These are phyloP conservation scores for Aegotheles bennettii DNA, from an alignment of 2,113 vertebrate genomes.

Conservation along the genomic window DNA sequence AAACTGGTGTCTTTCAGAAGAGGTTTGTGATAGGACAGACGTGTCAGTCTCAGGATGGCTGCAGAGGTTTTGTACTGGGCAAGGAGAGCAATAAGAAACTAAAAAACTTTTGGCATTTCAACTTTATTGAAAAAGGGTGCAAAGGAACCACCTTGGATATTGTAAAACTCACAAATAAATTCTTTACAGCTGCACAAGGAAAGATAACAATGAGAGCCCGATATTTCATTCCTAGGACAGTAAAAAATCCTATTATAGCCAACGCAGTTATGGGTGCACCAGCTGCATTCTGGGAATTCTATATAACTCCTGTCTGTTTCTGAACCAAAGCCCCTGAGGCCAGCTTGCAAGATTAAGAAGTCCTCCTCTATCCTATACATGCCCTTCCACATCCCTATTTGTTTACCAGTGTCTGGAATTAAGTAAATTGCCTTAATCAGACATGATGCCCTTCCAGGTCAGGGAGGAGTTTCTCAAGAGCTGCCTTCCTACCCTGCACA, in stretches of 20 bases:
- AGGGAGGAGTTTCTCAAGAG: background rate
- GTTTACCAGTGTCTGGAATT: background rate
- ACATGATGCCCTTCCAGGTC: background rate
- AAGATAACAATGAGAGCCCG: constrained; percentile 38
- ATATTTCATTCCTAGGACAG: constrained; percentile 55
- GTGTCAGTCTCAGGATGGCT: background rate
- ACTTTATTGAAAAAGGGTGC: constrained; percentile 45
- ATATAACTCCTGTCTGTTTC: constrained; percentile 25
- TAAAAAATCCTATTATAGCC: constrained; percentile 60
- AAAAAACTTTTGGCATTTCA: constrained; percentile 20
- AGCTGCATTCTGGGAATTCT: constrained; percentile 34
- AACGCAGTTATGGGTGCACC: constrained; percentile 20
- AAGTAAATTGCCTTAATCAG: background rate
- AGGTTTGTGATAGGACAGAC: background rate
- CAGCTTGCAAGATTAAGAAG: background rate
- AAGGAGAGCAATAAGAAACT: constrained; percentile 9
- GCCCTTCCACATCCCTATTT: background rate
- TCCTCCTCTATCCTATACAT: background rate
- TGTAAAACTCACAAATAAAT: constrained; percentile 63
- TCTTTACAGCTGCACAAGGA: constrained; percentile 53
- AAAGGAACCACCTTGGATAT: constrained; percentile 55
- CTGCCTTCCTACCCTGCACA: background rate
- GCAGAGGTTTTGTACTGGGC: background rate
- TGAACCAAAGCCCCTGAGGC: background rate
- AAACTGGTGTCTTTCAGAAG: background rate